A percentile compares a stretch with the other conserved stretches of the same genome.
Evolutionary conservation across 2,113 vertebrate species (phyloP).

Genomic region (Aplodontia rufa): DNA sequence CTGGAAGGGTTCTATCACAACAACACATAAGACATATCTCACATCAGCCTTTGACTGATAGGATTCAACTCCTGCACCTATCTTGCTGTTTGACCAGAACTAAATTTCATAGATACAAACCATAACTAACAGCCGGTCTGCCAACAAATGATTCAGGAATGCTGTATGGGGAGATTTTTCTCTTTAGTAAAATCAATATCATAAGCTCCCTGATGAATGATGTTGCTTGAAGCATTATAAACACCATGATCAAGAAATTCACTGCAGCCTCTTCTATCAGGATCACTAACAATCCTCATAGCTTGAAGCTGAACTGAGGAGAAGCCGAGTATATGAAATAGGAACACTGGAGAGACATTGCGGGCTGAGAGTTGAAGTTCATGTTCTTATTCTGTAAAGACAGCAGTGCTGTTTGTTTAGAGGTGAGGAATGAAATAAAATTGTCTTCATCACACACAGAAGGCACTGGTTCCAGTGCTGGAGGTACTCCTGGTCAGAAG

Average conservation of each 20-base stretch:
- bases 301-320: neutral
- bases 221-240: constrained; percentile 32
- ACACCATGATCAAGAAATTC: constrained; percentile 20
- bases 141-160: neutral
- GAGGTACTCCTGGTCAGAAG: neutral
- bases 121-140: neutral
- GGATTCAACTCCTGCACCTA: neutral
- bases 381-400: neutral
- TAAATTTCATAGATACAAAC: neutral
- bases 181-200: constrained; percentile 62
- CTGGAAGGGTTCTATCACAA: neutral
- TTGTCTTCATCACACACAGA: neutral
- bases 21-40: neutral
- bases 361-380: neutral
- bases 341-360: neutral
- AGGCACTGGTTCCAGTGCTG: neutral
- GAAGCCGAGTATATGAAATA: neutral
- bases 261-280: neutral
- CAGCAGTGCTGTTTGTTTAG: neutral
- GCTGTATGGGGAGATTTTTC: constrained; percentile 7
- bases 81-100: neutral
- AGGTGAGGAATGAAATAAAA: neutral
- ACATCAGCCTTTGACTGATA: neutral
- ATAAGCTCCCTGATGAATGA: constrained; percentile 23
- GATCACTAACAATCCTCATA: neutral